These are phyloP conservation scores for Hypothenemus hampei DNA, from an alignment of 1,140 invertebrate genomes.

Conservation along the genomic window DNA sequence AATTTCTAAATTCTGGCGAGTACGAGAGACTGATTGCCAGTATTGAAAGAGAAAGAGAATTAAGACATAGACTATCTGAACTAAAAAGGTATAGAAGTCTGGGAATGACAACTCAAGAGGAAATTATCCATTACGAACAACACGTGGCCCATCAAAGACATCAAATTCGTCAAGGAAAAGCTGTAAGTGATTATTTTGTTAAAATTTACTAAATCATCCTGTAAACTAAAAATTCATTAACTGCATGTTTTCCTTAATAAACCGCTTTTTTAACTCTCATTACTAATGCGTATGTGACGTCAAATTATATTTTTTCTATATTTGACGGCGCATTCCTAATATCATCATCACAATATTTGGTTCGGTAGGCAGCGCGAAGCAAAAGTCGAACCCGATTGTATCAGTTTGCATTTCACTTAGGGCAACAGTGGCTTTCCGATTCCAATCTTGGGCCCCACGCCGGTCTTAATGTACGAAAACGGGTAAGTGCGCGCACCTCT, in stretches of 20 bases:
- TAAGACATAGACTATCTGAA: slow-evolving; percentile 75
- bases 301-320: slow-evolving; percentile 1
- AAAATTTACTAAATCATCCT: neutral
- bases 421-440: slow-evolving; percentile 71
- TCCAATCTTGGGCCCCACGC: slow-evolving; percentile 50
- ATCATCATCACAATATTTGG: slow-evolving; percentile 13
- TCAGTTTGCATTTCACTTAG: slow-evolving; percentile 72
- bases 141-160: slow-evolving; percentile 53
- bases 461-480: slow-evolving; percentile 52
- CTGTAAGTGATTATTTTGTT: slow-evolving; percentile 50
- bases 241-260: slow-evolving; percentile 5
- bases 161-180: slow-evolving; percentile 50
- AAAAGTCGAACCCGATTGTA: slow-evolving; percentile 53
- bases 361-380: slow-evolving; percentile 17
- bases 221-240: neutral
- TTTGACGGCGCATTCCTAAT: neutral
- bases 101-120: slow-evolving; percentile 73
- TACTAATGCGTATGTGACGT: neutral
- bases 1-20: slow-evolving; percentile 81
- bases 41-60: slow-evolving; percentile 75
- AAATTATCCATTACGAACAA: slow-evolving; percentile 79
- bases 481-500: no score
- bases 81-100: slow-evolving; percentile 75
- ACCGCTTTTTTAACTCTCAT: neutral
- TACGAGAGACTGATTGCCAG: slow-evolving; percentile 73